Conservation (phyloP, 2,888 invertebrate species). For the Stenotaenia linearis region DNA sequence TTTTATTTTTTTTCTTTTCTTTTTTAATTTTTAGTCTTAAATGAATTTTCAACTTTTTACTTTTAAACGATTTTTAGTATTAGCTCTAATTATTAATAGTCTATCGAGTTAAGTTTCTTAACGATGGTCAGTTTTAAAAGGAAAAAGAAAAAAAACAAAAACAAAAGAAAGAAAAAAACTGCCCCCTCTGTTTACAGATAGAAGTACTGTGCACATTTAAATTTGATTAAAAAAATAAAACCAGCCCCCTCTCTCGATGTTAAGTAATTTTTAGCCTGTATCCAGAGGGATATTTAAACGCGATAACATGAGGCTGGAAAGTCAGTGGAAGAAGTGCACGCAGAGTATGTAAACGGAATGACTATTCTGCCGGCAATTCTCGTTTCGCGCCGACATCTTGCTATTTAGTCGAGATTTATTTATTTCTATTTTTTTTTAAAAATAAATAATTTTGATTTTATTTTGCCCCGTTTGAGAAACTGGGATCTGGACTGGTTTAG, state of each 20-base stretch:
- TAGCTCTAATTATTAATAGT: background rate
- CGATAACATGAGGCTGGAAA: slow-evolving; percentile 52
- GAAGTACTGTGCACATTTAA: background rate
- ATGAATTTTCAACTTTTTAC: too few relatives aligned
- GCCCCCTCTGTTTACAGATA: slow-evolving; percentile 10
- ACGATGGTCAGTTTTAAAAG: background rate
- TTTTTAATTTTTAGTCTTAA: too few relatives aligned
- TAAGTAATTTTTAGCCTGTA: slow-evolving; percentile 6
- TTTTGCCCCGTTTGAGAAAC: background rate
- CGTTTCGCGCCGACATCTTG: background rate
- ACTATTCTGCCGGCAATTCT: background rate
- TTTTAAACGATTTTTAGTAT: too few relatives aligned
- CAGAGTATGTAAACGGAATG: background rate
- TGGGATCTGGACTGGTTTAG: background rate
- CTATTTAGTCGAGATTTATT: too few relatives aligned
- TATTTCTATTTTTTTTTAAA: background rate
- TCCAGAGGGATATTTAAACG: slow-evolving; percentile 2
- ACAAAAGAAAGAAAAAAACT: background rate
- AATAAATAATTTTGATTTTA: background rate
- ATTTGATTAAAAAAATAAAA: background rate
- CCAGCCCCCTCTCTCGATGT: background rate
- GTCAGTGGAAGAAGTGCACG: slow-evolving; percentile 40
- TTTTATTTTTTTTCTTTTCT: too few relatives aligned
- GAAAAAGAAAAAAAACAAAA: background rate
- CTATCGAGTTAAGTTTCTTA: background rate